A percentile compares a stretch with the other conserved stretches of the same genome.
Conservation (phyloP, 2,888 invertebrate species). For the Priapulus caudatus region DNA sequence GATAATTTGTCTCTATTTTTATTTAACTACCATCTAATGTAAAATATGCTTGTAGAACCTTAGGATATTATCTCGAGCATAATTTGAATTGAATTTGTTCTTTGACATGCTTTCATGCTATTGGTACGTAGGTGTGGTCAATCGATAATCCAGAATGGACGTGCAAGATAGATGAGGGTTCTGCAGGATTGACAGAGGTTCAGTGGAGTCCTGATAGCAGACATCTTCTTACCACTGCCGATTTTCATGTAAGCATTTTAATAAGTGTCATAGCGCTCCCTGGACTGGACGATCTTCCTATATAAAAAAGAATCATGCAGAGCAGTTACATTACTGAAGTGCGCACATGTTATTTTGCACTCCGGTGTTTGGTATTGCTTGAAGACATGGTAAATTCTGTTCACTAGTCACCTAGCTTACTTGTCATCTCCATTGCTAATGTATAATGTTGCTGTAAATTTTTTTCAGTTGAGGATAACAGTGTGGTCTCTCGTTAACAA, state of each 20-base stretch:
- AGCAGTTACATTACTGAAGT: too few relatives aligned
- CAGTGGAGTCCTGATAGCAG: slow-evolving; percentile 45
- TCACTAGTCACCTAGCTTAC: not conserved
- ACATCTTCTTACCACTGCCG: slow-evolving; percentile 44
- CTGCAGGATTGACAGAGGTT: slow-evolving; percentile 42
- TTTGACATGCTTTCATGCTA: too few relatives aligned
- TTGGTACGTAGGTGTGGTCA: slow-evolving; percentile 43
- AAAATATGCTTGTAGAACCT: too few relatives aligned
- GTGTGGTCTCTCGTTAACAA: slow-evolving; percentile 42
- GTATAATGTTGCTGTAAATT: slow-evolving; percentile 5
- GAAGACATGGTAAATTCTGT: not conserved
- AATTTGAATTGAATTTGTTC: too few relatives aligned
- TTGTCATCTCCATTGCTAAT: slow-evolving; percentile 8
- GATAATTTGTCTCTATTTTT: too few relatives aligned
- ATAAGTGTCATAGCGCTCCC: too few relatives aligned
- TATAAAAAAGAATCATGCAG: too few relatives aligned
- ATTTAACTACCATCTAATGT: too few relatives aligned
- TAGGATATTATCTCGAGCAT: too few relatives aligned
- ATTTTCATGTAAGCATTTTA: slow-evolving; percentile 40
- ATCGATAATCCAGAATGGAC: slow-evolving; percentile 44
- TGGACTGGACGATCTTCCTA: too few relatives aligned
- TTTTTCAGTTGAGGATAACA: slow-evolving; percentile 37
- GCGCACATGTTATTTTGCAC: too few relatives aligned
- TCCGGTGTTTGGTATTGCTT: too few relatives aligned
- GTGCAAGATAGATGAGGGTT: slow-evolving; percentile 46